Conservation (phyloP, 2,888 invertebrate species). For the Helleia helle region DNA sequence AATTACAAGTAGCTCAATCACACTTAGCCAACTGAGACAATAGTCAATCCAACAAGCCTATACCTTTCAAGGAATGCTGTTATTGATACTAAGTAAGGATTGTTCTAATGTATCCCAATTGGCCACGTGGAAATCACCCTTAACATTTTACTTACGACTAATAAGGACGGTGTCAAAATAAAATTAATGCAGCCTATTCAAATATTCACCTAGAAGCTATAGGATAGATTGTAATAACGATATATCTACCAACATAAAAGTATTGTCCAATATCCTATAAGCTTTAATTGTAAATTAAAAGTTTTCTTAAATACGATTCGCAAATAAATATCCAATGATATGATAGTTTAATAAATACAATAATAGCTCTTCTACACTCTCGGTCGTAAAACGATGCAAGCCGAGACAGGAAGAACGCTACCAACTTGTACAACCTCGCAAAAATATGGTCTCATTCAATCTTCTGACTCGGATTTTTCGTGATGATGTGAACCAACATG, state of each 20-base stretch:
- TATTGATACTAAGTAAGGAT: not conserved
- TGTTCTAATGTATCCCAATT: not conserved
- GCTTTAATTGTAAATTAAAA: not conserved
- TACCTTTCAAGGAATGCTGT: not conserved
- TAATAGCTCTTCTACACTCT: too few relatives aligned
- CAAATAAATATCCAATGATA: not conserved
- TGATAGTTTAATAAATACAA: too few relatives aligned
- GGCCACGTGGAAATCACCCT: conserved; percentile 5
- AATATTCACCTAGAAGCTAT: conserved; percentile 12
- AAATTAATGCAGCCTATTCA: conserved; percentile 25
- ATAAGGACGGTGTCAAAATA: conserved; percentile 51
- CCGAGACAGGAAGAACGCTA: too few relatives aligned
- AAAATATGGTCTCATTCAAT: too few relatives aligned
- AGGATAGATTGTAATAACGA: not conserved
- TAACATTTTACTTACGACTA: conserved; percentile 30
- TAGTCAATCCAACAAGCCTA: not conserved
- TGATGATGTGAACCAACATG: too few relatives aligned
- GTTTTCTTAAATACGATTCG: not conserved
- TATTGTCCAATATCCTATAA: not conserved
- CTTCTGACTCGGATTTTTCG: too few relatives aligned
- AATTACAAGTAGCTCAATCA: not conserved
- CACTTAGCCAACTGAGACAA: not conserved
- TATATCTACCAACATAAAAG: not conserved
- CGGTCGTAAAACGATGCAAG: too few relatives aligned
- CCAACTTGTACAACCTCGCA: too few relatives aligned